phyloP scores from a whole-genome alignment of 2,888 invertebrate species.

The Gonocerus acuteangulatus region DNA sequence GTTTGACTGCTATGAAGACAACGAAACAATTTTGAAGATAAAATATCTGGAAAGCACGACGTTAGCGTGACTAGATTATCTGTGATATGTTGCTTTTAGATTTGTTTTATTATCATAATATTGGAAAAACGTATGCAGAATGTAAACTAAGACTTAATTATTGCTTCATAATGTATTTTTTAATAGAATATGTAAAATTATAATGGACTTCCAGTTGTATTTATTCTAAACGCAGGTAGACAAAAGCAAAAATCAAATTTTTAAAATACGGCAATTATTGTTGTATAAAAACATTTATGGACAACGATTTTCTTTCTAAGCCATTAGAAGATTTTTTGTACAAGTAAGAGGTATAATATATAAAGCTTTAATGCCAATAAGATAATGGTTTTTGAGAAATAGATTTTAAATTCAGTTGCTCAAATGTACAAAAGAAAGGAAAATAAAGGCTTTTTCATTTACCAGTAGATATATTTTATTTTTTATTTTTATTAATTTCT shows the following conservation, averaged over 20 bases:
- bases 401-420: neutral
- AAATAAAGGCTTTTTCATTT: neutral
- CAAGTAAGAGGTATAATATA: too few species aligned
- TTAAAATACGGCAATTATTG: too few species aligned
- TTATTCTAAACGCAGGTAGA: neutral
- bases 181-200: neutral
- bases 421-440: neutral
- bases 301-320: too few species aligned
- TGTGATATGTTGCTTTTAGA: slow-evolving; percentile 1
- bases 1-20: slow-evolving; percentile 17
- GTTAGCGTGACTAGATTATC: neutral
- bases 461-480: neutral
- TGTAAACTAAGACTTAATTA: neutral
- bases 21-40: slow-evolving; percentile 16
- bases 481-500: too few species aligned
- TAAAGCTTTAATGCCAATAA: too few species aligned
- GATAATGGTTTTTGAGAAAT: too few species aligned
- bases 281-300: too few species aligned
- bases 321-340: too few species aligned
- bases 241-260: too few species aligned
- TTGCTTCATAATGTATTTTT: neutral
- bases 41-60: neutral
- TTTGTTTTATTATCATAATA: too few species aligned
- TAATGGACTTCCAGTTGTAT: neutral
- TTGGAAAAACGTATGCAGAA: neutral